Conservation (phyloP, 2,888 invertebrate species). For the Volucella zonaria region DNA sequence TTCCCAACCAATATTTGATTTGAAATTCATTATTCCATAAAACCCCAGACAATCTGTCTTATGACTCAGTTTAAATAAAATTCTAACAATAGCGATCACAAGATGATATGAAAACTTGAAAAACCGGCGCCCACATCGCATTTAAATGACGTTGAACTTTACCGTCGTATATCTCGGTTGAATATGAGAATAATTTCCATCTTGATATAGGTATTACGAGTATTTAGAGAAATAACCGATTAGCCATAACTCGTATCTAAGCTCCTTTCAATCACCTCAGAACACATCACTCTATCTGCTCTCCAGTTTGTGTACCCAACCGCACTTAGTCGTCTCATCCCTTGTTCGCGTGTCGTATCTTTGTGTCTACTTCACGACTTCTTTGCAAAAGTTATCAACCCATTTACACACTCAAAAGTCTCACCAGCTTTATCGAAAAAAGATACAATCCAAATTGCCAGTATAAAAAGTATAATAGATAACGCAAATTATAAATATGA, state of each 20-base stretch:
- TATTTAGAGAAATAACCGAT: neutral
- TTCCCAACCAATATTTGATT: no score
- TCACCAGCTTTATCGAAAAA: constrained; percentile 19
- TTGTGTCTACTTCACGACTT: neutral
- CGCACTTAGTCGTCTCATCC: neutral
- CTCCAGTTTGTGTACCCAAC: constrained; percentile 13
- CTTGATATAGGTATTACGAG: neutral
- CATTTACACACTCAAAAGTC: constrained; percentile 17
- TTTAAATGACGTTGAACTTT: constrained; percentile 53
- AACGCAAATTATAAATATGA: constrained; percentile 23
- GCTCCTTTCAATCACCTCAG: constrained; percentile 45
- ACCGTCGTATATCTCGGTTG: constrained; percentile 26
- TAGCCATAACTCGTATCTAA: constrained; percentile 8
- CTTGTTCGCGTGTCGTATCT: neutral
- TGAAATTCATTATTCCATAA: neutral
- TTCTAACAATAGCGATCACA: constrained; percentile 30
- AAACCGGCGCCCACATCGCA: constrained; percentile 38
- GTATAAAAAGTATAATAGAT: constrained; percentile 8
- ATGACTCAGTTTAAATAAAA: constrained; percentile 47
- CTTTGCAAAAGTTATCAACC: constrained; percentile 53
- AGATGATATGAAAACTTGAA: neutral
- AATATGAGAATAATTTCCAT: neutral
- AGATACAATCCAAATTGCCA: constrained; percentile 27
- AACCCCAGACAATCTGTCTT: constrained; percentile 57
- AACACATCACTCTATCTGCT: constrained; percentile 46